Percentiles rank a stretch among this genome's conserved stretches.
phyloP scores from a whole-genome alignment of 2,888 invertebrate species.

The Pollenia griseotomentosa region DNA sequence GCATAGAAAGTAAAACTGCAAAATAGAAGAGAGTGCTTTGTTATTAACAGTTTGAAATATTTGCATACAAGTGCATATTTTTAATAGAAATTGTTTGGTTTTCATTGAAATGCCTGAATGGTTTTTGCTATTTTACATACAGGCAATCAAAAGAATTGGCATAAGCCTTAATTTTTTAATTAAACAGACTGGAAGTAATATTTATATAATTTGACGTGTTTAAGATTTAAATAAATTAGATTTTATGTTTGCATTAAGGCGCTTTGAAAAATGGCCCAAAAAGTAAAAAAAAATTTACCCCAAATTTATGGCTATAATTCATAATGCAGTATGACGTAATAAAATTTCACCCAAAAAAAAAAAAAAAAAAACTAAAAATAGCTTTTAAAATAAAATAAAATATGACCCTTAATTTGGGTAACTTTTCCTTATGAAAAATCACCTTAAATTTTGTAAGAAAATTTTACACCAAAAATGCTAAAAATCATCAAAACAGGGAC shows the following conservation, averaged over 20 bases:
- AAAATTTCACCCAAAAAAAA: too few relatives aligned
- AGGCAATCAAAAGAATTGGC: neutral
- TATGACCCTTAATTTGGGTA: too few relatives aligned
- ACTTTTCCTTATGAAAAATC: too few relatives aligned
- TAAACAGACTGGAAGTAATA: slow-evolving; percentile 2
- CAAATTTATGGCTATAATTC: too few relatives aligned
- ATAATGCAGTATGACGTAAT: too few relatives aligned
- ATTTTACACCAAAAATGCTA: too few relatives aligned
- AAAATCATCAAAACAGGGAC: too few relatives aligned
- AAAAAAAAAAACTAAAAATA: too few relatives aligned
- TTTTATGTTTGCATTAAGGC: neutral
- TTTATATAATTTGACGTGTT: neutral
- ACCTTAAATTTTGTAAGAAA: too few relatives aligned
- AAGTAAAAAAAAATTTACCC: too few relatives aligned
- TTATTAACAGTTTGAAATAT: slow-evolving; percentile 58
- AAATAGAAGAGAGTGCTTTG: slow-evolving; percentile 22
- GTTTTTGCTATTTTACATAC: slow-evolving; percentile 6
- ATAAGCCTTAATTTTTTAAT: slow-evolving; percentile 12
- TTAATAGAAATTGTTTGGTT: slow-evolving; percentile 34
- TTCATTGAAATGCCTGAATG: neutral
- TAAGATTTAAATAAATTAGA: neutral
- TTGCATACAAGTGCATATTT: slow-evolving; percentile 1
- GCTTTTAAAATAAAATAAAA: too few relatives aligned
- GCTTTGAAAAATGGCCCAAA: too few relatives aligned
- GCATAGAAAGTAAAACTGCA: slow-evolving; percentile 60